Percentiles rank a stretch among this genome's conserved stretches.
Conservation (phyloP, 2,888 invertebrate genomes). For the Clostera curtula region DNA sequence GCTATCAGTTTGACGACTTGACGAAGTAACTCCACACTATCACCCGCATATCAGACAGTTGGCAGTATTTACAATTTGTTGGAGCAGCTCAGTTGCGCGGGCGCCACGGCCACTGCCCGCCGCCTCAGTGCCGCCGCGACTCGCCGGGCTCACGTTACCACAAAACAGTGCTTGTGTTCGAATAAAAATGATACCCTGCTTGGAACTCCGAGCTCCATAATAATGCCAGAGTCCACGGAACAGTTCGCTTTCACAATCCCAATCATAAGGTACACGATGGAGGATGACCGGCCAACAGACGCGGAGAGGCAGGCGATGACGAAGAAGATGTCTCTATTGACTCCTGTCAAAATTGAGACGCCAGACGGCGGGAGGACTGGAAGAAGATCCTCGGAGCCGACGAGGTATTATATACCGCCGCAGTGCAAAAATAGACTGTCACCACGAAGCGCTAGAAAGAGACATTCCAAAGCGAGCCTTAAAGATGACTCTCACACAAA, state of each 20-base stretch:
- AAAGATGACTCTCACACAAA: slow-evolving; percentile 43
- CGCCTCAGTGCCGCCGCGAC: slow-evolving; percentile 13
- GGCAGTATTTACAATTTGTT: slow-evolving; percentile 12
- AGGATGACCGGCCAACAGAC: slow-evolving; percentile 48
- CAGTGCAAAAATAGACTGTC: slow-evolving; percentile 65
- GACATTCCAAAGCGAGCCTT: slow-evolving; percentile 48
- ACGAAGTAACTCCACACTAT: too few relatives aligned
- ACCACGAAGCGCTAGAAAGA: slow-evolving; percentile 59
- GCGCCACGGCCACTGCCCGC: slow-evolving; percentile 20
- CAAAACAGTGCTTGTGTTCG: slow-evolving; percentile 15
- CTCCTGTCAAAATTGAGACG: slow-evolving; percentile 64
- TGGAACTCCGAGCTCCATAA: slow-evolving; percentile 41
- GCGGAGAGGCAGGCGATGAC: slow-evolving; percentile 44
- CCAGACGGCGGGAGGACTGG: slow-evolving; percentile 56
- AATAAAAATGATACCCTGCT: slow-evolving; percentile 41
- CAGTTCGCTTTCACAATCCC: slow-evolving; percentile 62
- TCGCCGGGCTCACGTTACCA: slow-evolving; percentile 12
- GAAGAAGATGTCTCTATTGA: slow-evolving; percentile 62
- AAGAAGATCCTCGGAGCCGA: slow-evolving; percentile 57
- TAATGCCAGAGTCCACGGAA: slow-evolving; percentile 69
- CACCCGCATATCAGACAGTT: slow-evolving; percentile 27
- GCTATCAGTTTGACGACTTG: too few relatives aligned
- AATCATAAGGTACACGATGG: slow-evolving; percentile 66
- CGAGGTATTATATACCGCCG: slow-evolving; percentile 60
- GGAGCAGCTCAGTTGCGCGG: slow-evolving; percentile 20